Evolutionary conservation across 2,113 vertebrate species (phyloP).

Genomic region (Petrocephalus microphthalmus): DNA sequence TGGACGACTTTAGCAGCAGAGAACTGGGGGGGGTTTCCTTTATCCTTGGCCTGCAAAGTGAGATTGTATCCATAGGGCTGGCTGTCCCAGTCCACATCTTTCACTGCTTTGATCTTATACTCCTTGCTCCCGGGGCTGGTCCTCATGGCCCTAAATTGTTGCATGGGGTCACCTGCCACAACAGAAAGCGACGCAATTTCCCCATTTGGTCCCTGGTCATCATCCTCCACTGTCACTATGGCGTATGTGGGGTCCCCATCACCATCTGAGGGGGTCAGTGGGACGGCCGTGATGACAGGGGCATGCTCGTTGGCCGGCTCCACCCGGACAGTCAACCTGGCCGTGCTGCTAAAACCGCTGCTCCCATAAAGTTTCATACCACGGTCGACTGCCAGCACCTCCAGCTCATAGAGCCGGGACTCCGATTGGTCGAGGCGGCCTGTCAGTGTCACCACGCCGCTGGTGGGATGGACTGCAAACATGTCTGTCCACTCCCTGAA

Average conservation of each 20-base stretch:
- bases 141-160: constrained; percentile 81
- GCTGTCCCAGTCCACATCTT: constrained; percentile 79
- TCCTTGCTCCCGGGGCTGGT: constrained; percentile 85
- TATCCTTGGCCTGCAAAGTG: constrained; percentile 93
- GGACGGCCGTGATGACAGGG: constrained; percentile 74
- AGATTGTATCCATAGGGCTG: constrained; percentile 90
- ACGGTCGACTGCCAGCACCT: constrained; percentile 89
- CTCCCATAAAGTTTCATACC: constrained; percentile 94
- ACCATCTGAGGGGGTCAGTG: constrained; percentile 65
- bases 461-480: constrained; percentile 94
- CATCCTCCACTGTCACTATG: constrained; percentile 81
- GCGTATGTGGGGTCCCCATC: constrained; percentile 82
- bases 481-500: constrained; percentile 90
- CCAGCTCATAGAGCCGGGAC: constrained; percentile 77
- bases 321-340: constrained; percentile 76
- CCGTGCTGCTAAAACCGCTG: constrained; percentile 94
- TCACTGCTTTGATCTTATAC: constrained; percentile 81
- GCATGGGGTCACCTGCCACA: constrained; percentile 82
- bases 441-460: constrained; percentile 80
- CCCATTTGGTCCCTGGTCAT: constrained; percentile 80
- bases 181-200: constrained; percentile 87
- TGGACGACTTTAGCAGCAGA: constrained; percentile 83
- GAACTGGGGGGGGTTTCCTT: constrained; percentile 83
- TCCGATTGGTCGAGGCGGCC: constrained; percentile 80
- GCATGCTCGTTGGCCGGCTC: constrained; percentile 86